Percentiles rank a stretch among this genome's conserved stretches.
Evolutionary conservation across 1,140 invertebrate genomes (phyloP).

Genomic region (Thereuonema tuberculata): DNA sequence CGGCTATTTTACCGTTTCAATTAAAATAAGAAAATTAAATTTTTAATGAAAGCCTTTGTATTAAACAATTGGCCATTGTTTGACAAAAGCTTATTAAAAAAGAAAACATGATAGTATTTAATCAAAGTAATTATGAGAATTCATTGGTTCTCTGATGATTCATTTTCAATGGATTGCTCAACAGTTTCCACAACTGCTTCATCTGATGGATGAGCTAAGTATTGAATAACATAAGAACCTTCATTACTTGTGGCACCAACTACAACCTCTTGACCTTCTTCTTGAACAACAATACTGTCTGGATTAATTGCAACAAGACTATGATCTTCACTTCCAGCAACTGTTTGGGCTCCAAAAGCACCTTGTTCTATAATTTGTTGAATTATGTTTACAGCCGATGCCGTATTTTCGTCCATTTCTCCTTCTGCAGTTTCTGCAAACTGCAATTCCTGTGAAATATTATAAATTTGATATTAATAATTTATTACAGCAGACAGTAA

Average conservation of each 20-base stretch:
- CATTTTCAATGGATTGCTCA: too few species aligned
- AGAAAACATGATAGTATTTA: too few species aligned
- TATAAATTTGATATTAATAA: not conserved
- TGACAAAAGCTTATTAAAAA: too few species aligned
- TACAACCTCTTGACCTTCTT: not conserved
- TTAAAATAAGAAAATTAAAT: too few species aligned
- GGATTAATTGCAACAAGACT: slow-evolving; percentile 1
- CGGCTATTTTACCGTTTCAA: too few species aligned
- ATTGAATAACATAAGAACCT: not conserved
- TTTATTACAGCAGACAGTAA: too few species aligned
- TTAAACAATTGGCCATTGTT: too few species aligned
- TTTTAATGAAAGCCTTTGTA: too few species aligned
- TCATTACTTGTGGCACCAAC: not conserved
- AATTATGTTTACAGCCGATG: slow-evolving; percentile 5
- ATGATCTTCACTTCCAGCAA: not conserved
- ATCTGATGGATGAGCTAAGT: not conserved
- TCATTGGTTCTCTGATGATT: too few species aligned
- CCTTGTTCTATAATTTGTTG: slow-evolving; percentile 5
- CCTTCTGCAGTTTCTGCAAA: not conserved
- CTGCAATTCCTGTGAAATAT: not conserved
- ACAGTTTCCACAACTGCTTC: too few species aligned
- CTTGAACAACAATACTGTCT: not conserved
- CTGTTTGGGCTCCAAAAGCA: not conserved
- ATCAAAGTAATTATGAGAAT: too few species aligned
- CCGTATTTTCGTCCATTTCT: not conserved